phyloP scores from a whole-genome alignment of 2,797 vertebrate species.

The Micropoecilia bifurca region DNA sequence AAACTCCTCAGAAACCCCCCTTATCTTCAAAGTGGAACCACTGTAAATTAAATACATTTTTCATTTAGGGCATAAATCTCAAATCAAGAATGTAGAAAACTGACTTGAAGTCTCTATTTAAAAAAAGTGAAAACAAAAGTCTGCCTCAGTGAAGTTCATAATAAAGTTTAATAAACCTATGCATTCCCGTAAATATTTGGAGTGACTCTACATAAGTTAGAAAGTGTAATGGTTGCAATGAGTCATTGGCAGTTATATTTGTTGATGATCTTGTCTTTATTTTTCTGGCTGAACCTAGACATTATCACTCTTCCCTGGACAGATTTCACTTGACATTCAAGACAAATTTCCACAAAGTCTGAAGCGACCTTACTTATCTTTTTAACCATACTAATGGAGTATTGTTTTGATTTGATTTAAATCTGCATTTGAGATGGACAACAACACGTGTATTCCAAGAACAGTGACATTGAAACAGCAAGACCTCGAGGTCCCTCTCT shows the following conservation, averaged over 20 bases:
- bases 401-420: not conserved
- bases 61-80: no score
- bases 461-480: not conserved
- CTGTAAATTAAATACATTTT: not conserved
- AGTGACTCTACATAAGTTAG: not conserved
- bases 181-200: not conserved
- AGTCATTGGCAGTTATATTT: no score
- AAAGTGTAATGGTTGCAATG: not conserved
- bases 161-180: no score
- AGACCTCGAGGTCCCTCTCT: not conserved
- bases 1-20: not conserved
- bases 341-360: not conserved
- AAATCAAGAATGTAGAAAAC: no score
- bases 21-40: not conserved
- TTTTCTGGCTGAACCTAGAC: not conserved
- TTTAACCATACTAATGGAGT: not conserved
- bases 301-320: not conserved
- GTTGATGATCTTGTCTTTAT: not conserved
- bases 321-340: not conserved
- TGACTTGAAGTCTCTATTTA: no score
- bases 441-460: not conserved
- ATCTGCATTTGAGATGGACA: not conserved
- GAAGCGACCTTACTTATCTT: not conserved
- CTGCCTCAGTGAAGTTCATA: no score
- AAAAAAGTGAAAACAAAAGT: no score